Conservation (phyloP, 2,797 vertebrate genomes). For the Melanotaenia parkinsoni region DNA sequence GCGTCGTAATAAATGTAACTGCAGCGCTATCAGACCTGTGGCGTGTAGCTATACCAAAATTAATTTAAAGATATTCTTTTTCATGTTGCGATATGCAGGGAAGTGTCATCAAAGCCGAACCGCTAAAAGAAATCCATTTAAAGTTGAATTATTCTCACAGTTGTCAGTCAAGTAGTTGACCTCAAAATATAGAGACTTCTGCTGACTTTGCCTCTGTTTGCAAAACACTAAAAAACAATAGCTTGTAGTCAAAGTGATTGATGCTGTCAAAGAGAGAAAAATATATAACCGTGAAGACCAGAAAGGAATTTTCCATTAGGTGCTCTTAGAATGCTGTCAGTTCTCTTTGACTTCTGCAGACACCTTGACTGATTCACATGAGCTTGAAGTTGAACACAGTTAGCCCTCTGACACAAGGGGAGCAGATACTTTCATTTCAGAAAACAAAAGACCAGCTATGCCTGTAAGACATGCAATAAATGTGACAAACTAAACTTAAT, state of each 20-base stretch:
- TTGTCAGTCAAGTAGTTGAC: slow-evolving; percentile 59
- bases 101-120: slow-evolving; percentile 44
- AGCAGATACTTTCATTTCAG: slow-evolving; percentile 45
- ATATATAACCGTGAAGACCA: background rate
- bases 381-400: slow-evolving; percentile 23
- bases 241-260: slow-evolving; percentile 33
- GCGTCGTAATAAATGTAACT: slow-evolving; percentile 31
- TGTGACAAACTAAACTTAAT: background rate
- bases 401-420: slow-evolving; percentile 28
- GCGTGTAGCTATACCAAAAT: slow-evolving; percentile 37
- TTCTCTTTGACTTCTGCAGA: slow-evolving; percentile 53
- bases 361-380: slow-evolving; percentile 47
- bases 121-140: slow-evolving; percentile 21
- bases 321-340: slow-evolving; percentile 36
- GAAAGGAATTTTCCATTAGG: slow-evolving; percentile 61
- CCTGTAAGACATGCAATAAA: background rate
- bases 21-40: slow-evolving; percentile 18
- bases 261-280: slow-evolving; percentile 43
- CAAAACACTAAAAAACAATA: slow-evolving; percentile 31
- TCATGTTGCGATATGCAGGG: slow-evolving; percentile 12
- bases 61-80: slow-evolving; percentile 30
- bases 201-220: slow-evolving; percentile 54
- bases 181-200: slow-evolving; percentile 53
- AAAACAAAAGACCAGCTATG: slow-evolving; percentile 38
- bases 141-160: slow-evolving; percentile 47